Evolutionary conservation across 2,888 invertebrate genomes (phyloP).

Genomic region (Sylvicola fuscatus): DNA sequence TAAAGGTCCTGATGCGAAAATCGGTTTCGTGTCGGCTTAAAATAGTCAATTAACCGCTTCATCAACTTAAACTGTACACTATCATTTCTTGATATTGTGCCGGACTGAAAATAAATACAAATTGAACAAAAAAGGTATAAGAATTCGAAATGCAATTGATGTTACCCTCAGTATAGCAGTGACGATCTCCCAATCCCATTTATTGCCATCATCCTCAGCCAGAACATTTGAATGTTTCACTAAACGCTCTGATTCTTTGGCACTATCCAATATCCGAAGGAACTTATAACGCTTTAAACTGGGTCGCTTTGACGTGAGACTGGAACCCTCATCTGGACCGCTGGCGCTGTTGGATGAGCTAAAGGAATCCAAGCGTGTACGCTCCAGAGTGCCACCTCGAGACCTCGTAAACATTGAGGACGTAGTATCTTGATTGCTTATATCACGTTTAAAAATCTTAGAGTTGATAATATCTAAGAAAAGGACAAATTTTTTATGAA

Average conservation of each 20-base stretch:
- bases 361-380: slow-evolving; percentile 24
- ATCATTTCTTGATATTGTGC: slow-evolving; percentile 35
- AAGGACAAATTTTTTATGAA: slow-evolving; percentile 4
- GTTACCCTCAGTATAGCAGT: slow-evolving; percentile 55
- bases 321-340: slow-evolving; percentile 11
- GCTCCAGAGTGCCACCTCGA: slow-evolving; percentile 14
- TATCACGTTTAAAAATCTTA: slow-evolving; percentile 21
- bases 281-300: slow-evolving; percentile 26
- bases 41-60: slow-evolving; percentile 61
- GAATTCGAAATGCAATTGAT: slow-evolving; percentile 7
- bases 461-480: slow-evolving; percentile 20
- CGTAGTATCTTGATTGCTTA: slow-evolving; percentile 11
- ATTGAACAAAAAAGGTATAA: slow-evolving; percentile 10
- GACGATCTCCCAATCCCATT: slow-evolving; percentile 90
- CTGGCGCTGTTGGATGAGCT: slow-evolving; percentile 22
- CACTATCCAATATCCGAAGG: slow-evolving; percentile 31
- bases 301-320: slow-evolving; percentile 13
- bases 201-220: slow-evolving; percentile 52
- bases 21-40: slow-evolving; percentile 68
- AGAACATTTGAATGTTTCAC: slow-evolving; percentile 69
- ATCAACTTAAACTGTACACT: slow-evolving; percentile 48
- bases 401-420: neutral
- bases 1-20: slow-evolving; percentile 69
- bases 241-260: slow-evolving; percentile 39
- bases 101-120: too few species aligned